Base-by-base conservation (phyloP, 2,888 invertebrate species). In the Eilema sororculum region DNA sequence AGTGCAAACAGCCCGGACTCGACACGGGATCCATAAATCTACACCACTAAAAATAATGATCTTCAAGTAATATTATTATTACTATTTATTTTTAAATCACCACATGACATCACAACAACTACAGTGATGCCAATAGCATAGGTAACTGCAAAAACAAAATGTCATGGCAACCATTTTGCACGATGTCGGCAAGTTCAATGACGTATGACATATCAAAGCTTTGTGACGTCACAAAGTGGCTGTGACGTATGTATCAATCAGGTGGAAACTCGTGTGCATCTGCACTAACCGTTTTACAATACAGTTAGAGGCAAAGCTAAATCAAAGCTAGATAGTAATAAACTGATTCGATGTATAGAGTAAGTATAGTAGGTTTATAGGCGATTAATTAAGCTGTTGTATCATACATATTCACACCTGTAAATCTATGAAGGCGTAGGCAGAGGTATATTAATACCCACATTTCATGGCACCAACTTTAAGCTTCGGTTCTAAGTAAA, bases 161-260 rank as follows among this genome's bases (percentile, higher is more conserved):
- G 52, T 52, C 9, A 9, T 52, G n/a, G 52, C n/a, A 62, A 25
- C 16, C 62, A 20, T 22, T 62, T 24, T 12, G 4, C 62, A 62
- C 9, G 24, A 62, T 24, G 62, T 62, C 37, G 28, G 28, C 28
- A n/a, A n/a, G 22, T 16, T 56, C 56, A 56, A 65, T 65, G 65
- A 56, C 65, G 33, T 65, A 30, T 65, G 65, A 24, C 33, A 22
- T 65, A 56, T 28, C 65, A 30, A 65, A 65, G 65, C 56, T 56
- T 56, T 52, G 30, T 65, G 56, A 65, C 52, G 52, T 30, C 22
- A n/a, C 16, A 65, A 52, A 56, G 56, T 22, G 56, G 65, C 12
- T 16, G 8, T 52, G 33, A 52, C 63, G 46, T 28, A 10, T 41
- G 20, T 46, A 25, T 64, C 46, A 64, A 64, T 65, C 56, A 65